Base-by-base conservation (phyloP, 2,113 vertebrate genomes). In the Trematomus loennbergii region DNA sequence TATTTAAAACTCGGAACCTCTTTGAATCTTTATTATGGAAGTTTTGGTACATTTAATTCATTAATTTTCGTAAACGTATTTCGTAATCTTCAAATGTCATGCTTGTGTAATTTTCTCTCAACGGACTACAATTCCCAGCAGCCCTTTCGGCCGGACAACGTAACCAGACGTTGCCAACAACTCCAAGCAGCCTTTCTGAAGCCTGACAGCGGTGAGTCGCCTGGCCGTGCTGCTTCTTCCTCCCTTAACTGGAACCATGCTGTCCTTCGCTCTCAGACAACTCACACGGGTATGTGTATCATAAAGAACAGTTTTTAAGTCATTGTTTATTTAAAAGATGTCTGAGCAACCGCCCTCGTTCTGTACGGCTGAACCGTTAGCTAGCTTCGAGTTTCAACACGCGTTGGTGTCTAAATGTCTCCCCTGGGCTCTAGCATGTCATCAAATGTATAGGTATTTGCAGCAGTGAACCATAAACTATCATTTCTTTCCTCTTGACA, bases 191-290 rank as follows among this genome's bases (percentile, higher is more conserved):
- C 58, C 43, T 25, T 59, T 68, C 43, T 7, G 1, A 57, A 62
- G 54, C 53, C 53, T 45, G 67, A 58, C 62, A 75, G 52, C 59
- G 12, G 67, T 49, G 75, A 81, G 78, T 59, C 17, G 52, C 15
- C 45, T 33, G 72, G 40, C 61, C 65, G 65, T 53, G 71, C 75
- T 54, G 59, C 76, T 54, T 75, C 75, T 66, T 59, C 71, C 13
- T 46, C 75, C 52, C 55, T 49, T 67, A 87, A 36, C 79, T 86
- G 66, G 40, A 81, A 91, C 75, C 75, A 96, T 96, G 95, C 77
- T 94, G 54, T 89, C 91, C 2, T 84, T 94, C 59, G 79, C 91
- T n/a, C 15, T 94, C 18, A 93, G 90, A 81, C 92, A 88, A 69
- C 82, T 95, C 36, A 46, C 91, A 40, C 84, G 92, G 92, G 95